Percentiles rank a stretch among this genome's conserved stretches.
These are phyloP conservation scores for Pygocentrus nattereri DNA, from an alignment of 2,797 vertebrate genomes.

Conservation along the genomic window DNA sequence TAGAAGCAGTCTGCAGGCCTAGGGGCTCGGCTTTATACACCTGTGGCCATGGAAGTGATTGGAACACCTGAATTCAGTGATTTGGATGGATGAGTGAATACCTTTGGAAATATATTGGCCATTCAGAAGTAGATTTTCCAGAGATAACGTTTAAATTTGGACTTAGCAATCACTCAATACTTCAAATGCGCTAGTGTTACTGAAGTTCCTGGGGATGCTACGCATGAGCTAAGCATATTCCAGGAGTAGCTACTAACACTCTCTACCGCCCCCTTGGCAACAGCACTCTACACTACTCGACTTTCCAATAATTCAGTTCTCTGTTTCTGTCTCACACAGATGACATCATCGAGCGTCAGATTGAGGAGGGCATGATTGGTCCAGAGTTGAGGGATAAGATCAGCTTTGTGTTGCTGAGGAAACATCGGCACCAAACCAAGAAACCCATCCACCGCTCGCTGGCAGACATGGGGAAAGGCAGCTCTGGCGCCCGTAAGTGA, in stretches of 20 bases:
- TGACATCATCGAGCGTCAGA: constrained; percentile 91
- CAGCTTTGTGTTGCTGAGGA: constrained; percentile 91
- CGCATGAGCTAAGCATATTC: not conserved
- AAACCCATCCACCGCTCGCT: constrained; percentile 95
- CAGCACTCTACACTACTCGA: too few relatives aligned
- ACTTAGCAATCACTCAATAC: too few relatives aligned
- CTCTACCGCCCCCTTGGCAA: not conserved
- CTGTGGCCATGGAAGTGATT: too few relatives aligned
- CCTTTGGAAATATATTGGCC: too few relatives aligned
- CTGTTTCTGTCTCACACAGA: constrained; percentile 74
- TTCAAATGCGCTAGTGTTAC: too few relatives aligned
- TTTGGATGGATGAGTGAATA: too few relatives aligned
- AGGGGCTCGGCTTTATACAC: too few relatives aligned
- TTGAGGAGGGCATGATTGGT: constrained; percentile 87
- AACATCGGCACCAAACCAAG: constrained; percentile 97
- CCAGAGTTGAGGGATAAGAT: constrained; percentile 92
- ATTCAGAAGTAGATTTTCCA: too few relatives aligned
- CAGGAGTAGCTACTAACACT: not conserved
- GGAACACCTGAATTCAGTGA: too few relatives aligned
- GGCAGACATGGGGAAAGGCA: constrained; percentile 91
- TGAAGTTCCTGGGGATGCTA: not conserved
- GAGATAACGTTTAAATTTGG: too few relatives aligned
- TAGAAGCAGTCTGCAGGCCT: too few relatives aligned
- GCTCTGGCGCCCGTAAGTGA: constrained; percentile 75
- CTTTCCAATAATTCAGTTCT: not conserved